phyloP scores from a whole-genome alignment of 2,888 invertebrate species.

The Stratiomys singularior region DNA sequence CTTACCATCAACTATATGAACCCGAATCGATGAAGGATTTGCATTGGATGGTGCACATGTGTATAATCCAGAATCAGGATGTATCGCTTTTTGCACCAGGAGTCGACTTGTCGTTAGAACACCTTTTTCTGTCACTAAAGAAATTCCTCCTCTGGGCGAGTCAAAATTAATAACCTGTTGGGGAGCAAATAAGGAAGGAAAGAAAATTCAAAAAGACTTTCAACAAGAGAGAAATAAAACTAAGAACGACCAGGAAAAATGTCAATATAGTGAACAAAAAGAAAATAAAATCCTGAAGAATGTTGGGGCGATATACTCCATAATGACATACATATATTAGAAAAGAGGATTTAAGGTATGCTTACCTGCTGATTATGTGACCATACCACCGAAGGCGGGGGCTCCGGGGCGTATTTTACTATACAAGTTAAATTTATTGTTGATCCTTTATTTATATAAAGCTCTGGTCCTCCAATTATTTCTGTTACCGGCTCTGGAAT shows the following conservation, averaged over 20 bases:
- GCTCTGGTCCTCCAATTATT: constrained; percentile 82
- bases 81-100: constrained; percentile 83
- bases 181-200: constrained; percentile 46
- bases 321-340: not conserved
- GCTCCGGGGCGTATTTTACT: constrained; percentile 84
- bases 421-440: constrained; percentile 90
- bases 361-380: constrained; percentile 76
- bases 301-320: not conserved
- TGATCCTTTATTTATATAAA: constrained; percentile 87
- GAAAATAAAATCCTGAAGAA: not conserved
- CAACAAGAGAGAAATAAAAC: constrained; percentile 47
- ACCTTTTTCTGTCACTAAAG: constrained; percentile 87
- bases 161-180: constrained; percentile 87
- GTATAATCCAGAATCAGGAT: constrained; percentile 83
- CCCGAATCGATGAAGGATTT: constrained; percentile 79
- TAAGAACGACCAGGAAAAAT: constrained; percentile 22
- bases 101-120: constrained; percentile 84
- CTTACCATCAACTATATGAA: constrained; percentile 89
- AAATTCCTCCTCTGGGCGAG: constrained; percentile 88
- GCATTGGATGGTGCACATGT: constrained; percentile 88
- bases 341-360: not conserved
- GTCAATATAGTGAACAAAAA: constrained; percentile 3
- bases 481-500: constrained; percentile 82
- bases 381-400: constrained; percentile 85
- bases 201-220: too few relatives aligned